A percentile compares a stretch with the other conserved stretches of the same genome.
Conservation (phyloP, 1,140 invertebrate genomes). For the Zaprionus vittiger region DNA sequence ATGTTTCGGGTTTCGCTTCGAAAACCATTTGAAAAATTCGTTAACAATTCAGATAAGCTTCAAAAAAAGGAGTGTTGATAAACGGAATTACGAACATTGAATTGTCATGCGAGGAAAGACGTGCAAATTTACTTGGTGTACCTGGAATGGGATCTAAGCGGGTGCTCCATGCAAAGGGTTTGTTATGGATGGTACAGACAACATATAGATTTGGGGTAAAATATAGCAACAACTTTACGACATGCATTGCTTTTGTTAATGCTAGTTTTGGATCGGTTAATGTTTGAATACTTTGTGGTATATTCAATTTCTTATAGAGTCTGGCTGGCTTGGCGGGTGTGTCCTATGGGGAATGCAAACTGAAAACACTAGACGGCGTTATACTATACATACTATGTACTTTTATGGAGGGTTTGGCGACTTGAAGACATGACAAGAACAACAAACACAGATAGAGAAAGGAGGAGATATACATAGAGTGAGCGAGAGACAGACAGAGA, state of each 20-base stretch:
- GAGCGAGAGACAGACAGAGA: slow-evolving; percentile 20
- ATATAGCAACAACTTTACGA: neutral
- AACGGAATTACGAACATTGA: slow-evolving; percentile 30
- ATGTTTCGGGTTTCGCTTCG: slow-evolving; percentile 28
- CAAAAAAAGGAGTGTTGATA: slow-evolving; percentile 19
- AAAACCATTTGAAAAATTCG: slow-evolving; percentile 9
- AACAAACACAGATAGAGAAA: slow-evolving; percentile 52
- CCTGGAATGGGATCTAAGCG: neutral
- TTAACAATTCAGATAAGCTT: slow-evolving; percentile 23
- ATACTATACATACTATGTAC: slow-evolving; percentile 1
- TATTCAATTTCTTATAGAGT: neutral
- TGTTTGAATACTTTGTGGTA: neutral
- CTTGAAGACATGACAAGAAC: slow-evolving; percentile 47
- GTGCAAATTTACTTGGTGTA: slow-evolving; percentile 20
- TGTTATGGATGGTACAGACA: neutral
- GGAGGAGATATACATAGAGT: slow-evolving; percentile 25
- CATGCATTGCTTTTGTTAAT: slow-evolving; percentile 19
- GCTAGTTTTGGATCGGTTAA: slow-evolving; percentile 30
- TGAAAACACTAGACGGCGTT: slow-evolving; percentile 19
- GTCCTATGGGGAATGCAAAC: slow-evolving; percentile 22
- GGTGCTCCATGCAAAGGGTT: slow-evolving; percentile 14
- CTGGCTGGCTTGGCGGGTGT: slow-evolving; percentile 4
- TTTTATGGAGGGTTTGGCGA: slow-evolving; percentile 25
- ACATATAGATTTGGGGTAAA: neutral
- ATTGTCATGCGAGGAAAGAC: slow-evolving; percentile 27